Percentiles rank a stretch among this genome's conserved stretches.
Conservation (phyloP, 2,113 vertebrate species). For the Phylloscopus trochiloides region DNA sequence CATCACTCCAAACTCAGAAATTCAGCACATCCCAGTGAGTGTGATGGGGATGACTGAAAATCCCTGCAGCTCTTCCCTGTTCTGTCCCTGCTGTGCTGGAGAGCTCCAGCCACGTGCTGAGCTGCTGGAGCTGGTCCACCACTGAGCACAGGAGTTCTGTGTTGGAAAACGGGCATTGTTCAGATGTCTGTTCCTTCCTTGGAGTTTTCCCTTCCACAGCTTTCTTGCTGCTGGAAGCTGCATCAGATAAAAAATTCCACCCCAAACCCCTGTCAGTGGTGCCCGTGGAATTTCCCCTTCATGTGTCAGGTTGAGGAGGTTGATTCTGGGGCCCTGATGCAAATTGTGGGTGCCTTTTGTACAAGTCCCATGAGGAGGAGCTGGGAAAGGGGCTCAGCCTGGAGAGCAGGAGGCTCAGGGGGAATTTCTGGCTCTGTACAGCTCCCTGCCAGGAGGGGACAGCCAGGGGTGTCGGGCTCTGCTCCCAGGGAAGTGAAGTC, state of each 20-base stretch:
- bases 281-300: background rate
- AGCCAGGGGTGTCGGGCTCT: fast-evolving
- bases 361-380: background rate
- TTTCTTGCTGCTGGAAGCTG: background rate
- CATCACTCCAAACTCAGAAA: background rate
- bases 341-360: background rate
- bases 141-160: background rate
- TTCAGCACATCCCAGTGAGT: fast-evolving
- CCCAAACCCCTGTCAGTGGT: fast-evolving
- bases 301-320: fast-evolving
- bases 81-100: background rate
- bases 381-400: background rate
- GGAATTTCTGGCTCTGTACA: background rate
- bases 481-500: background rate
- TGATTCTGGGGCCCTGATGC: background rate
- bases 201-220: background rate
- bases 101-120: background rate
- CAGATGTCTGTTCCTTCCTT: background rate
- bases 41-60: background rate
- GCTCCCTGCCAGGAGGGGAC: background rate
- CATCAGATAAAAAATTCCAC: too few relatives aligned
- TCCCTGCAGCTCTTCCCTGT: background rate
- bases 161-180: fast-evolving
- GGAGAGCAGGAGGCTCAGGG: background rate
- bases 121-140: background rate